These are phyloP conservation scores for Balaenoptera acutorostrata DNA, from an alignment of 2,113 vertebrate species.

Conservation along the genomic window DNA sequence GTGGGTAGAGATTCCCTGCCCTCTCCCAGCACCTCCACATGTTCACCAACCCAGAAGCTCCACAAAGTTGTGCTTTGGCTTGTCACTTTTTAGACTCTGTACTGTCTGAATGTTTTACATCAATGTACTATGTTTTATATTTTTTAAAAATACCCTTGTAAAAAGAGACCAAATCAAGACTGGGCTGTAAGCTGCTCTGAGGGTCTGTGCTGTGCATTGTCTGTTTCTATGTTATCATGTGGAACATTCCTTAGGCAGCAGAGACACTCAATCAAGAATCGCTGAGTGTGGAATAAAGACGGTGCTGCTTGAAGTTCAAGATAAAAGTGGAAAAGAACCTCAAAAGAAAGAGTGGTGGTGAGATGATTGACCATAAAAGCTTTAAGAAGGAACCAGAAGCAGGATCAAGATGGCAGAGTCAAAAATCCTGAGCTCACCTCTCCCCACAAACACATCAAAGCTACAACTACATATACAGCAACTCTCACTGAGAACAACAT, in stretches of 20 bases:
- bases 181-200: background rate
- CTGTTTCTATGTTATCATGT: background rate
- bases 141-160: background rate
- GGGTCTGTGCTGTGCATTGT: background rate
- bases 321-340: background rate
- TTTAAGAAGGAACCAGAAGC: background rate
- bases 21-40: accelerated
- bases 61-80: background rate
- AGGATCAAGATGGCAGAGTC: background rate
- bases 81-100: background rate
- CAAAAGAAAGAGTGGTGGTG: background rate
- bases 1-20: accelerated
- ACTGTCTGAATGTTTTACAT: background rate
- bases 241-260: background rate
- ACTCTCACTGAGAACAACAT: background rate
- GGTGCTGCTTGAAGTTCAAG: background rate
- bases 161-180: background rate
- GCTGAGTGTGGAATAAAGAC: background rate
- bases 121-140: background rate
- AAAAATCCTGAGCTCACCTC: background rate
- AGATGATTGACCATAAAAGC: background rate
- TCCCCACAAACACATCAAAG: too few relatives aligned
- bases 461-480: background rate
- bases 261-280: background rate
- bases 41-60: background rate